Evolutionary conservation across 2,888 invertebrate species (phyloP).

Genomic region (Gisinianus flammeolus): DNA sequence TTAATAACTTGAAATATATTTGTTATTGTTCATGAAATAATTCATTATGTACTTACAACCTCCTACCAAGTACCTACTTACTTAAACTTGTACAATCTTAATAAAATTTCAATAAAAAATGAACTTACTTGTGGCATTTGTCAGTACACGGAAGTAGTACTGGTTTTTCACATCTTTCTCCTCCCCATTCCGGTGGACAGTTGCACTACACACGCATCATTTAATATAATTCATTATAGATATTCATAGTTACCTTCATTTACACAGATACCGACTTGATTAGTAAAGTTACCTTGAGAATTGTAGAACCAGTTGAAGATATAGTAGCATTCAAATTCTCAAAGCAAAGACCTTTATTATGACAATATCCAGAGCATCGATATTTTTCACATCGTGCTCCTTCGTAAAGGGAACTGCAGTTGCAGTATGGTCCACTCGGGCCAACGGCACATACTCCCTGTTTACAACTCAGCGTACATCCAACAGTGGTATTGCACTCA

Average conservation of each 20-base stretch:
- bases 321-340: constrained; percentile 57
- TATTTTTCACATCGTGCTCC: constrained; percentile 74
- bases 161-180: constrained; percentile 65
- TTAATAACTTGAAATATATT: too few species aligned
- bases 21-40: too few species aligned
- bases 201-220: constrained; percentile 63
- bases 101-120: too few species aligned
- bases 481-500: constrained; percentile 43
- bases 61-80: too few species aligned
- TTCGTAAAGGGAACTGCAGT: constrained; percentile 70
- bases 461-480: constrained; percentile 68
- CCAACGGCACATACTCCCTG: constrained; percentile 64
- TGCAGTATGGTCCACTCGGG: constrained; percentile 67
- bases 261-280: too few species aligned
- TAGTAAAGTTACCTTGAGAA: constrained; percentile 60
- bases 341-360: constrained; percentile 66
- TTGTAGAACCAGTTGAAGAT: constrained; percentile 56
- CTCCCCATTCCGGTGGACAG: constrained; percentile 71
- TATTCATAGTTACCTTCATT: too few species aligned
- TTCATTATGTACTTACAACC: too few species aligned
- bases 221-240: neutral
- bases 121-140: constrained; percentile 69
- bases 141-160: constrained; percentile 64
- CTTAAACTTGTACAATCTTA: too few species aligned
- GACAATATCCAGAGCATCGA: constrained; percentile 73